These are phyloP conservation scores for Thamnophis elegans DNA, from an alignment of 2,797 vertebrate species.

Conservation along the genomic window DNA sequence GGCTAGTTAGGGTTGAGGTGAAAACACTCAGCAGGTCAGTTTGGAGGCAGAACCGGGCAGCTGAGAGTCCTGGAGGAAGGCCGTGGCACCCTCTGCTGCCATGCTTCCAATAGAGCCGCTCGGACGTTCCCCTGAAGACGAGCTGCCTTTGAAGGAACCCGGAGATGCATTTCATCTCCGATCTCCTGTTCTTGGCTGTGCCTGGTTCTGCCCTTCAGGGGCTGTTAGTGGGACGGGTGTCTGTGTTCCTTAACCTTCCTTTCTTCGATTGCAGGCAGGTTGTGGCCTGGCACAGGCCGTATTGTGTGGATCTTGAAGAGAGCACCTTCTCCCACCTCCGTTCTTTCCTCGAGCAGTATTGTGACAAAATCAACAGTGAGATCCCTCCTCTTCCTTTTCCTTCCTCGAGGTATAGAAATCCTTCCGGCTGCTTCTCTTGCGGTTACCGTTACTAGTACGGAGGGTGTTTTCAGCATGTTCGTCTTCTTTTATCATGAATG, in stretches of 20 bases:
- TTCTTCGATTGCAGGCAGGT: slow-evolving; percentile 75
- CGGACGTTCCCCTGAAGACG: neutral
- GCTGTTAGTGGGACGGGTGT: neutral
- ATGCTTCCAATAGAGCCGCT: neutral
- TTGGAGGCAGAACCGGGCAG: neutral
- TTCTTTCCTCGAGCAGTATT: slow-evolving; percentile 83
- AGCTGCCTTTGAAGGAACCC: neutral
- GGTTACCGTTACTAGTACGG: rapidly evolving
- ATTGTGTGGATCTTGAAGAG: slow-evolving; percentile 83
- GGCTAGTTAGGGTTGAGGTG: neutral
- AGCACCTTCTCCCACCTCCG: slow-evolving; percentile 84
- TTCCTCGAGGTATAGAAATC: slow-evolving; percentile 76
- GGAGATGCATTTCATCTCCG: neutral
- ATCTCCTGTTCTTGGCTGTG: no score
- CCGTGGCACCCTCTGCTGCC: neutral
- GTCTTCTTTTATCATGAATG: neutral
- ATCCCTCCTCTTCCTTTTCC: slow-evolving; percentile 82
- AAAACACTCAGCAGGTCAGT: neutral
- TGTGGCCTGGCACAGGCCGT: slow-evolving; percentile 83
- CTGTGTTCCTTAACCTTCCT: neutral
- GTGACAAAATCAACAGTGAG: slow-evolving; percentile 84
- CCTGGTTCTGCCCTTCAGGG: neutral
- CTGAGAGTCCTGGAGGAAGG: neutral
- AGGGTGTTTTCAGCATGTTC: neutral
- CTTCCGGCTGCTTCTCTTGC: neutral